These are phyloP conservation scores for Coilia nasus DNA, from an alignment of 2,797 vertebrate genomes.

Conservation along the genomic window DNA sequence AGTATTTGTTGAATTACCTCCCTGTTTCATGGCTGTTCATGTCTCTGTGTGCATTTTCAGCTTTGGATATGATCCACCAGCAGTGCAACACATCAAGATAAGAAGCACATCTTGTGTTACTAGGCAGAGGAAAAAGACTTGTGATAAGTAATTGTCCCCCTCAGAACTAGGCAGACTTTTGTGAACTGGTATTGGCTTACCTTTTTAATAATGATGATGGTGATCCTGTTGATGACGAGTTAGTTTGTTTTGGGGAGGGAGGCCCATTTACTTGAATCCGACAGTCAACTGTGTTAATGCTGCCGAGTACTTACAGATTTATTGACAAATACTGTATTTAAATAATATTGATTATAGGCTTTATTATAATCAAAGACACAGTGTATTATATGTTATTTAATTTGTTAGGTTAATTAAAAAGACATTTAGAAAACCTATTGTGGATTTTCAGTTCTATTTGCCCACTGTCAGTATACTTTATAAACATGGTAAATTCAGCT, in stretches of 20 bases:
- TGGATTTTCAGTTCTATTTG: not conserved
- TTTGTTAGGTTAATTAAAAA: slow-evolving; percentile 83
- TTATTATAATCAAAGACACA: slow-evolving; percentile 77
- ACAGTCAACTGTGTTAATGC: slow-evolving; percentile 55
- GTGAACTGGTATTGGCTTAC: slow-evolving; percentile 42
- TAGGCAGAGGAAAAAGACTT: not conserved
- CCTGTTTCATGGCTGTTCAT: not conserved
- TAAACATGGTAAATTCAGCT: not conserved
- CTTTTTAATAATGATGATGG: not conserved
- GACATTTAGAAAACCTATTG: slow-evolving; percentile 70
- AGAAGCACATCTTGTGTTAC: slow-evolving; percentile 32
- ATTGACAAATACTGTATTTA: slow-evolving; percentile 79
- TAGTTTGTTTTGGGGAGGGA: slow-evolving; percentile 36
- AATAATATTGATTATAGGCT: slow-evolving; percentile 79
- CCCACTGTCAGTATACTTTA: not conserved
- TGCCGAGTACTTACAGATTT: slow-evolving; percentile 59
- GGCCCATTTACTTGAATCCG: slow-evolving; percentile 49
- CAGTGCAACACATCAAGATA: slow-evolving; percentile 29
- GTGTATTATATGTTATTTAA: slow-evolving; percentile 84
- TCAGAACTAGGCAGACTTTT: slow-evolving; percentile 24
- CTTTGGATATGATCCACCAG: slow-evolving; percentile 47
- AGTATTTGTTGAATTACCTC: too few relatives aligned
- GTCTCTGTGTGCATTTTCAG: slow-evolving; percentile 23
- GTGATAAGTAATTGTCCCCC: slow-evolving; percentile 20
- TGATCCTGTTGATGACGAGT: slow-evolving; percentile 1